Evolutionary conservation across 2,888 invertebrate genomes (phyloP), one percentile per base, ranked within the genome.

Genomic region (Pterostichus madidus): DNA sequence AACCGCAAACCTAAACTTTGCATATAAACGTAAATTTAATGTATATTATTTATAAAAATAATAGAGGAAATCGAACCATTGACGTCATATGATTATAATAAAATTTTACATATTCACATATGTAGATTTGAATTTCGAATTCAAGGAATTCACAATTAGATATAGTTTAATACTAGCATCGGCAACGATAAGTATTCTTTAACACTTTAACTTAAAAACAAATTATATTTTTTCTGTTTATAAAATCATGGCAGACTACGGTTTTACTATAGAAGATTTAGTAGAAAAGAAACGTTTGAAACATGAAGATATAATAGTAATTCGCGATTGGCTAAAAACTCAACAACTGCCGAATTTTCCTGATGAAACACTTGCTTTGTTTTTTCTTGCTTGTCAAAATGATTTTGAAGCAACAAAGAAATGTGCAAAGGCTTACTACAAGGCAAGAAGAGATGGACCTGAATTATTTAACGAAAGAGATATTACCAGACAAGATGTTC

Each of bases 361-460:
- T 7, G 76, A 82, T 13, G 82, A 82, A 75, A 82, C 76, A 10
- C n/a, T 82, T 10, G 82, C 82, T 0, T 46, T 82, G n/a, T 82
- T 82, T 44, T 82, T 61, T 35, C 15, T 82, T 15, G 82, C 82
- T 13, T 82, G 82, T 76, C 11, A 80, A 68, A 93, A 91, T 80
- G 90, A 93, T 53, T 86, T 92, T 85, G 93, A 93, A 13, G 91
- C 91, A 76, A 92, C 93, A 0, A 93, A 93, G 87, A 89, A 87
- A n/a, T 94, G 94, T 85, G 93, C 95, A 85, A 91, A 92, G 85
- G 91, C 91, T 83, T 94, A 93, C 89, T 94, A 93, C 87, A 90
- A 90, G 44, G 89, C 92, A 77, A 91, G 93, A 84, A 91, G 91
- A 85, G 92, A 92, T 85, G 91, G 91, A 0, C 93, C 94, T 0